These are phyloP conservation scores for Parnassius glacialis DNA, from an alignment of 2,888 invertebrate genomes.

Conservation along the genomic window DNA sequence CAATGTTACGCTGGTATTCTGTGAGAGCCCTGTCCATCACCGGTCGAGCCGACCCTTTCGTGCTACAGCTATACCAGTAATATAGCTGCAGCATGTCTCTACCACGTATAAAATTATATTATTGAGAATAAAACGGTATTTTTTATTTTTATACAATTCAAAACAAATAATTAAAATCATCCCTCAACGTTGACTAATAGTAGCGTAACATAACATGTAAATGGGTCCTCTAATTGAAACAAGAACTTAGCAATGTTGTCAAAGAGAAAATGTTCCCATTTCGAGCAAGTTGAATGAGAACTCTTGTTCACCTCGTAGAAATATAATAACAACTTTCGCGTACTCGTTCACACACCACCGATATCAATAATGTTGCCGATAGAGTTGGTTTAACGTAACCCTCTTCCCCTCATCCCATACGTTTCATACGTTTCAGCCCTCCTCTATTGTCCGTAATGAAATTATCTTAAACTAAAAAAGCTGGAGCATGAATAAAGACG, in stretches of 20 bases:
- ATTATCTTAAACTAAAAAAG: constrained; percentile 8
- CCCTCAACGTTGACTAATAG: too few relatives aligned
- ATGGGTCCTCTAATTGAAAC: constrained; percentile 3
- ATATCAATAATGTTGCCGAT: constrained; percentile 23
- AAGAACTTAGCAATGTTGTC: constrained; percentile 5
- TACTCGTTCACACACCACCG: constrained; percentile 11
- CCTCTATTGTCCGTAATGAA: constrained; percentile 3
- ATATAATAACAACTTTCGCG: constrained; percentile 14
- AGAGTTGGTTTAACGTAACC: not conserved
- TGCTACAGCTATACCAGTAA: too few relatives aligned
- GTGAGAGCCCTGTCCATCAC: too few relatives aligned
- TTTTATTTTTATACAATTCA: too few relatives aligned
- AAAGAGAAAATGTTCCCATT: constrained; percentile 6
- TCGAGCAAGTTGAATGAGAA: not conserved
- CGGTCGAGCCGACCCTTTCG: too few relatives aligned
- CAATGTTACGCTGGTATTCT: too few relatives aligned
- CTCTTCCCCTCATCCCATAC: not conserved
- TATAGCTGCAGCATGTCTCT: too few relatives aligned
- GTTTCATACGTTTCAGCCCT: not conserved
- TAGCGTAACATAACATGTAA: not conserved
- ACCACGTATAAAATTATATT: too few relatives aligned
- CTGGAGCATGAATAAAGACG: not conserved
- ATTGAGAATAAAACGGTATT: too few relatives aligned
- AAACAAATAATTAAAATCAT: too few relatives aligned
- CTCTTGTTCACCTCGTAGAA: constrained; percentile 9